phyloP scores from a whole-genome alignment of 2,113 vertebrate genomes.

The Connochaetes taurinus region DNA sequence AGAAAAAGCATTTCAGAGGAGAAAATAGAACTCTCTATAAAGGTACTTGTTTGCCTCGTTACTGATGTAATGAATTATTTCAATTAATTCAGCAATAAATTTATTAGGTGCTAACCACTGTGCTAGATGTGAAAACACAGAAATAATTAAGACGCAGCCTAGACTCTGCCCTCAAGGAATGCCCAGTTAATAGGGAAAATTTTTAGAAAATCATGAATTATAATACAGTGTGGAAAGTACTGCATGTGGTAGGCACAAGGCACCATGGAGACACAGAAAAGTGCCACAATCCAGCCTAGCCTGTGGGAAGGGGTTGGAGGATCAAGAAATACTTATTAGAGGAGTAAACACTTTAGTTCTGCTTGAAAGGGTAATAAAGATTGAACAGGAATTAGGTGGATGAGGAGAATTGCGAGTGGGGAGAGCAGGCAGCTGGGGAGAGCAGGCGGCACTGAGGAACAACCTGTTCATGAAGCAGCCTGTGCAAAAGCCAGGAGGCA shows the following conservation, averaged over 20 bases:
- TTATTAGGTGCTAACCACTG: neutral
- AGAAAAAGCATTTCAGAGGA: constrained; percentile 32
- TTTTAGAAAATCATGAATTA: neutral
- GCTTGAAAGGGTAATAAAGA: neutral
- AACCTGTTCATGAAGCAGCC: neutral
- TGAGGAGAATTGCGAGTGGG: neutral
- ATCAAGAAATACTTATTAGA: neutral
- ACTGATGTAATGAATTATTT: constrained; percentile 15
- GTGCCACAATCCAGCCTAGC: neutral
- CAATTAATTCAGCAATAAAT: neutral
- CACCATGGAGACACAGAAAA: neutral
- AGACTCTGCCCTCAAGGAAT: neutral
- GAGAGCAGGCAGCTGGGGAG: neutral
- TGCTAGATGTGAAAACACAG: neutral
- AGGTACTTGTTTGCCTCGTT: neutral
- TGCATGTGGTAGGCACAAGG: neutral
- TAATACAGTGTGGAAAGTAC: constrained; percentile 5
- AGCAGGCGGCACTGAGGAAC: neutral
- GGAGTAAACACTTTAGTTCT: neutral
- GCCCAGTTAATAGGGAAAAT: neutral
- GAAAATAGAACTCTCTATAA: neutral
- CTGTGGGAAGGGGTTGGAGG: neutral
- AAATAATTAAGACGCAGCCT: neutral
- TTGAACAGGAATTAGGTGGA: neutral
- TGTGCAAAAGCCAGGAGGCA: neutral